These are phyloP conservation scores for Muricea muricata DNA, from an alignment of 92 coral and sea anemone genomes.

Conservation along the genomic window DNA sequence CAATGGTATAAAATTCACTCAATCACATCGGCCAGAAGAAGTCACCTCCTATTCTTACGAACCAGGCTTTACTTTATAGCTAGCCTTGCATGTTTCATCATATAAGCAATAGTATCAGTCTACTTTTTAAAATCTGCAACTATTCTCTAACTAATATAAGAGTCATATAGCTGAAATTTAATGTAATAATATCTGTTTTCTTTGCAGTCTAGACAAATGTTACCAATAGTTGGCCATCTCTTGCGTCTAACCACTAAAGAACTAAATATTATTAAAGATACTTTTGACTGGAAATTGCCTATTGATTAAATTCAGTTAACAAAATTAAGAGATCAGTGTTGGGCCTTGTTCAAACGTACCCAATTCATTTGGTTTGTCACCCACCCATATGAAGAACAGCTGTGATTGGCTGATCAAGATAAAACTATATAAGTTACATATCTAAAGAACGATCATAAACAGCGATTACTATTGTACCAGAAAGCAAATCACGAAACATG, in stretches of 20 bases:
- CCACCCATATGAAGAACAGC: too few species aligned
- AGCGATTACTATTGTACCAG: too few species aligned
- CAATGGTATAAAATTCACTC: too few species aligned
- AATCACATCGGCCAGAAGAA: too few species aligned
- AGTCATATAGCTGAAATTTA: neutral
- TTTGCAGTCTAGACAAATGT: slow-evolving; percentile 88
- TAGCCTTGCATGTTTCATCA: neutral
- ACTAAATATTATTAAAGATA: slow-evolving; percentile 74
- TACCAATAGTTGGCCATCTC: slow-evolving; percentile 88
- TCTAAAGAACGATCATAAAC: too few species aligned
- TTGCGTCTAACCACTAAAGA: slow-evolving; percentile 86
- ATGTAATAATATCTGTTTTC: slow-evolving; percentile 1
- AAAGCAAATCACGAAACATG: too few species aligned
- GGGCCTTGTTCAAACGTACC: too few species aligned
- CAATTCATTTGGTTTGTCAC: too few species aligned
- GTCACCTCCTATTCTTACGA: too few species aligned
- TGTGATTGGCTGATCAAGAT: too few species aligned
- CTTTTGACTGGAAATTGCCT: slow-evolving; percentile 85
- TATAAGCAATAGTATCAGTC: neutral
- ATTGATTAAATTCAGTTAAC: neutral
- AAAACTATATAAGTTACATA: too few species aligned
- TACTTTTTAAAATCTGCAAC: neutral
- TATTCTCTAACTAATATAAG: neutral
- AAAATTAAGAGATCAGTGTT: neutral
- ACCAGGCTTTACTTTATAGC: too few species aligned